These are phyloP conservation scores for Mionectes macconnelli DNA, from an alignment of 2,113 vertebrate species.

Conservation along the genomic window DNA sequence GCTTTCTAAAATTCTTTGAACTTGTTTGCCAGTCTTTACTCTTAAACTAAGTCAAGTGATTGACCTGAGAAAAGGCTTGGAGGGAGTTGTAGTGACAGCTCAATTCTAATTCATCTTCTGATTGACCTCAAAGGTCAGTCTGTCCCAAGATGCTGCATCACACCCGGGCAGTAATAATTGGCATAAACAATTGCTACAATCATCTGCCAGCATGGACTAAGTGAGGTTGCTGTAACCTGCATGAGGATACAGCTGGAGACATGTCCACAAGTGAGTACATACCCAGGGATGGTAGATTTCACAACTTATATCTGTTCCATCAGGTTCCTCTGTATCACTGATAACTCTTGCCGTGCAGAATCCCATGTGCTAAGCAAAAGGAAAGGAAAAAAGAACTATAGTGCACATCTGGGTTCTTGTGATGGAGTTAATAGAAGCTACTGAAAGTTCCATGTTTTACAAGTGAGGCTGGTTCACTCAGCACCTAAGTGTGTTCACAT, in stretches of 20 bases:
- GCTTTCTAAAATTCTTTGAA: neutral
- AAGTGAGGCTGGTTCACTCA: neutral
- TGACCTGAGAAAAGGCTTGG: neutral
- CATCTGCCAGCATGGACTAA: neutral
- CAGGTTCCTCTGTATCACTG: neutral
- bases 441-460: neutral
- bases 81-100: neutral
- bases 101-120: neutral
- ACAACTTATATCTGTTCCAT: conserved; percentile 23
- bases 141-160: neutral
- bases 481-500: neutral
- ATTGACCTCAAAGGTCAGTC: neutral
- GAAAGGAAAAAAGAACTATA: neutral
- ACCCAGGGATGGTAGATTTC: conserved; percentile 58
- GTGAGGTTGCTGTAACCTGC: neutral
- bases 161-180: neutral
- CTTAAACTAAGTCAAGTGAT: neutral
- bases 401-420: neutral
- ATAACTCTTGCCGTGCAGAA: conserved; percentile 65
- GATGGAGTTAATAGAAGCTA: neutral
- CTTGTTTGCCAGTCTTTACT: neutral
- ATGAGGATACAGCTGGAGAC: neutral
- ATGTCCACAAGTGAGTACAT: neutral
- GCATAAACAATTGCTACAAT: fast-evolving
- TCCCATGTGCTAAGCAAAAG: conserved; percentile 26